Conservation (phyloP, 1,140 invertebrate species). For the Conus ventricosus region DNA sequence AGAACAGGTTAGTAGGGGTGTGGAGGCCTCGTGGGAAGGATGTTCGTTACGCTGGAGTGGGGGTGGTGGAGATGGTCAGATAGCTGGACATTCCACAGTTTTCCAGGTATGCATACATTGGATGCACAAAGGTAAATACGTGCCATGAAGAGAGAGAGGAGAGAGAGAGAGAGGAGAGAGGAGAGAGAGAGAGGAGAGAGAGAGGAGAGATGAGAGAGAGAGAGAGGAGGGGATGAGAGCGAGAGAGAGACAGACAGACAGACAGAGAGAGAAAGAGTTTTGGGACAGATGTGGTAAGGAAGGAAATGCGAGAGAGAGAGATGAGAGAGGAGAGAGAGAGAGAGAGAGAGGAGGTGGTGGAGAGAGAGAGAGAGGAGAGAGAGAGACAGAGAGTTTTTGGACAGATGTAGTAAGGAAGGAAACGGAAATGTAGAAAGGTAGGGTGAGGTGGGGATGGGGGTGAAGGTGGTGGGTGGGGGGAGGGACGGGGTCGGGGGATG, state of each 20-base stretch:
- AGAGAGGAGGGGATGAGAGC: not conserved
- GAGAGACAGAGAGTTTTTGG: not conserved
- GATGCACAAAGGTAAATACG: too few species aligned
- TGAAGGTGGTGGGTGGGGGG: not conserved
- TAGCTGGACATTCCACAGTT: too few species aligned
- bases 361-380: slow-evolving; percentile 14
- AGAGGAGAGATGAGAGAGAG: not conserved
- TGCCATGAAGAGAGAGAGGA: slow-evolving; percentile 4
- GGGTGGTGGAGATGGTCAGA: too few species aligned
- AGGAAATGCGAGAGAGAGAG: not conserved
- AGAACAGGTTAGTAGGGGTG: not conserved
- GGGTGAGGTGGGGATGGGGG: not conserved
- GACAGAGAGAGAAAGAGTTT: not conserved
- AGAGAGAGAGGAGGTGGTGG: slow-evolving; percentile 20
- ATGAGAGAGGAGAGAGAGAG: not conserved
- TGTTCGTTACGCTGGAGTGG: too few species aligned
- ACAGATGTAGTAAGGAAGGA: not conserved
- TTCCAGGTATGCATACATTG: too few species aligned
- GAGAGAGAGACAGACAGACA: not conserved
- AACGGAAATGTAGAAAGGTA: not conserved
- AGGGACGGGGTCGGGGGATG: not conserved
- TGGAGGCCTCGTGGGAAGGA: too few species aligned
- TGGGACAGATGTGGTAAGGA: not conserved
- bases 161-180: slow-evolving; percentile 26
- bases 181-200: slow-evolving; percentile 18